Conservation (phyloP, 1,140 invertebrate genomes). For the Trichonephila inaurata region DNA sequence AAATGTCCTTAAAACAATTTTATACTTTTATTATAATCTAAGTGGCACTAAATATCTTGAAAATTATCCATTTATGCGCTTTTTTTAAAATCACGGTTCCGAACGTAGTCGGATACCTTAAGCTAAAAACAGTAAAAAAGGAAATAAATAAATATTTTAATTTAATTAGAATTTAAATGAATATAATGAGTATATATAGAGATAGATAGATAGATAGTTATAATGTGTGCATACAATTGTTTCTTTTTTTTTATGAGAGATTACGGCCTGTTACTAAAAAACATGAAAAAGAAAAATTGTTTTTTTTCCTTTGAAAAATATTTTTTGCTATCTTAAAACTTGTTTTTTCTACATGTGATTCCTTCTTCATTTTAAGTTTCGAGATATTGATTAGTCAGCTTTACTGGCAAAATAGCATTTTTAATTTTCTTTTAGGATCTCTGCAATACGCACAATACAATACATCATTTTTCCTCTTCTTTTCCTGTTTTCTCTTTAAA, state of each 20-base stretch:
- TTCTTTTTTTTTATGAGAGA: neutral
- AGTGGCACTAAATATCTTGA: no score
- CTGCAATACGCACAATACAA: neutral
- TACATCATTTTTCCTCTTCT: neutral
- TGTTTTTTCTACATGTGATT: no score
- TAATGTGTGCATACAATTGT: neutral
- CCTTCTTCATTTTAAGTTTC: neutral
- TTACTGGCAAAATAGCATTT: neutral
- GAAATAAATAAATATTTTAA: neutral
- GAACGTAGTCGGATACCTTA: no score
- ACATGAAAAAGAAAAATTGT: neutral
- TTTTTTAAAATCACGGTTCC: no score
- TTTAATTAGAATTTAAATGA: neutral
- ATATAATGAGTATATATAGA: neutral
- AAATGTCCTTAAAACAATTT: no score
- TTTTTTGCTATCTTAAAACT: neutral
- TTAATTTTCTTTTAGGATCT: neutral
- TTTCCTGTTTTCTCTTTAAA: neutral
- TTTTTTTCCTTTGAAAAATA: neutral
- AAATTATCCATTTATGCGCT: no score
- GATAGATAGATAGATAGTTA: no score
- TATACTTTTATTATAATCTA: no score
- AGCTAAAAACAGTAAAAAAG: neutral
- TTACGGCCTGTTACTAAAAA: neutral
- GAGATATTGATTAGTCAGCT: neutral